Base-by-base conservation (phyloP, 2,797 vertebrate species). In the Chloroceryle amazona region DNA sequence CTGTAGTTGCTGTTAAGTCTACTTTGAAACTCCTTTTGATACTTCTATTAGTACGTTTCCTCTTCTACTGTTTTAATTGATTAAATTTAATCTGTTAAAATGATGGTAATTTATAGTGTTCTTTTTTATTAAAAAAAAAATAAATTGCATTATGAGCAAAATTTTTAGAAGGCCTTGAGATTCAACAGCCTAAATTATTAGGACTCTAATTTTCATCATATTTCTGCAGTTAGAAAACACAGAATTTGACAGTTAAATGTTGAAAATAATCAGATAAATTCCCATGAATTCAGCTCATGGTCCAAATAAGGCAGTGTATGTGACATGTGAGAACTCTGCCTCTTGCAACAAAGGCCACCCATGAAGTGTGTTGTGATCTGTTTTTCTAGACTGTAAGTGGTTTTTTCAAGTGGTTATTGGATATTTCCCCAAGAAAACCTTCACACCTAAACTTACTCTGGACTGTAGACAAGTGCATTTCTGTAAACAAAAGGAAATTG, bases 401-500 rank as follows among this genome's bases (percentile, higher is more conserved):
- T 33, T 57, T 86, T 86, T 83, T 93, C 61, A 72, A 68, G 37
- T 65, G 51, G 19, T 42, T 75, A n/a, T 51, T 62, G 42, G 29
- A 10, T 33, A 47, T 78, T 92, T 81, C 47, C 54, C 25, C 67
- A 21, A 60, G 62, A 55, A 65, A 89, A 89, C 1, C 5, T 39
- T 75, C 20, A 89, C 12, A 18, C 76, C 41, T 79, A 63, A 88
- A 13, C 41, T 81, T 46, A 60, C 19, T 11, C 20, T 51, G 8
- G 39, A 41, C 7, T 57, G n/a, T 9, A 63, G 23, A 60, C 15
- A 49, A 73, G n/a, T 42, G 13, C 3, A 20, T 88, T 89, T 83
- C 33, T 80, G 61, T 75, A 89, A 93, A 86, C 35, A 86, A 81
- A 91, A 57, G n/a, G 37, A 89, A 60, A 84, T 62, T 58, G 42